Conservation (phyloP, 1,140 invertebrate genomes). For the Aphis gossypii region DNA sequence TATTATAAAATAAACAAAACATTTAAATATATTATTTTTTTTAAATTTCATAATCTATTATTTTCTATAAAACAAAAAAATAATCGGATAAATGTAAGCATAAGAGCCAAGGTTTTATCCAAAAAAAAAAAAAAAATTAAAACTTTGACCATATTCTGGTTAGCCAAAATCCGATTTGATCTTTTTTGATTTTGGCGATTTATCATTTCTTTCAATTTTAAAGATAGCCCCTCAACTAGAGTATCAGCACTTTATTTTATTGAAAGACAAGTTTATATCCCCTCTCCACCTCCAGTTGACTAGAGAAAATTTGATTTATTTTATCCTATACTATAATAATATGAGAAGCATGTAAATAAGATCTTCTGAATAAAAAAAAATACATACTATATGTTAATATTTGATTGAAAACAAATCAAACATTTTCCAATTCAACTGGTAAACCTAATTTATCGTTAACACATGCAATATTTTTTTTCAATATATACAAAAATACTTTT, state of each 20-base stretch:
- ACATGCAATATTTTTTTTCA: background rate
- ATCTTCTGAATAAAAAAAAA: background rate
- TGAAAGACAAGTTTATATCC: background rate
- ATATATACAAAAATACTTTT: background rate
- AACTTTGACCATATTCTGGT: background rate
- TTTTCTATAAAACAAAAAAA: background rate
- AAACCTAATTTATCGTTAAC: background rate
- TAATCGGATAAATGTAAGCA: background rate
- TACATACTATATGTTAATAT: background rate
- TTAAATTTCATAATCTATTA: background rate
- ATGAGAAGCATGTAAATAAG: background rate
- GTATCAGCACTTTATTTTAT: constrained; percentile 6
- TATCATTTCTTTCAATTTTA: background rate
- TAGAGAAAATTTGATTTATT: background rate
- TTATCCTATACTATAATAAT: background rate
- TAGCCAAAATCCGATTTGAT: constrained; percentile 11
- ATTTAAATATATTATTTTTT: background rate
- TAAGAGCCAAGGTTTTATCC: background rate
- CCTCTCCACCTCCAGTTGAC: background rate
- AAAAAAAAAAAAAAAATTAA: background rate
- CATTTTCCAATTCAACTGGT: background rate
- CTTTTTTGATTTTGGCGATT: background rate
- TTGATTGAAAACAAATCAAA: background rate
- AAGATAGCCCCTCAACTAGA: background rate
- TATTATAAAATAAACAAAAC: background rate